Percentiles rank a stretch among this genome's conserved stretches.
phyloP scores from a whole-genome alignment of 2,797 vertebrate genomes.

The Lepus townsendii region DNA sequence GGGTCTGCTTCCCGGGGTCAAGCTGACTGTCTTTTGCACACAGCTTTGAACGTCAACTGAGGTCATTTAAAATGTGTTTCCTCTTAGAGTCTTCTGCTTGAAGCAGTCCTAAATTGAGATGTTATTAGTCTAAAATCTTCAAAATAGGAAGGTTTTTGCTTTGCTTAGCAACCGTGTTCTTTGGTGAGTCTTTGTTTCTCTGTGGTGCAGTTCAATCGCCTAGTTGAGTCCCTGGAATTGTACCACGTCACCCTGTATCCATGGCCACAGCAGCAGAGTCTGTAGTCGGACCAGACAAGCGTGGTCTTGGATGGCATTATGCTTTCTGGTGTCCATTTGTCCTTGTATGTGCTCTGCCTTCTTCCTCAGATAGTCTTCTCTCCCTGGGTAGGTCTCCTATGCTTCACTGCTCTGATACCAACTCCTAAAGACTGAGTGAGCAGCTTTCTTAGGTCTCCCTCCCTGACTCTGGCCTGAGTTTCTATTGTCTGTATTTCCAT shows the following conservation, averaged over 20 bases:
- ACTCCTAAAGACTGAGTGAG: neutral
- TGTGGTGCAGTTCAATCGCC: neutral
- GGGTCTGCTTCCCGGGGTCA: neutral
- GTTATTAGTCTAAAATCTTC: conserved; percentile 35
- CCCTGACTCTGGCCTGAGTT: neutral
- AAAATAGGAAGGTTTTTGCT: neutral
- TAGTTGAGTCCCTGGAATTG: neutral
- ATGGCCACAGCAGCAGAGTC: no score
- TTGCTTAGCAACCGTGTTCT: neutral
- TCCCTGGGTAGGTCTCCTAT: neutral
- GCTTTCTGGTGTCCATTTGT: neutral
- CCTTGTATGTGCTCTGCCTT: neutral
- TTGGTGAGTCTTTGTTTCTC: neutral
- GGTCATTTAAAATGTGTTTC: conserved; percentile 15
- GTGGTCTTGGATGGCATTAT: neutral
- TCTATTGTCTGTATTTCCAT: neutral
- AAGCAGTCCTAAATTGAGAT: neutral
- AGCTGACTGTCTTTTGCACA: neutral
- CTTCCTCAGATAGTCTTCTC: neutral
- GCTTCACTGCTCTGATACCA: neutral
- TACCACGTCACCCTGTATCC: no score
- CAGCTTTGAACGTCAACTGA: neutral
- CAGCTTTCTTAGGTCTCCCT: neutral
- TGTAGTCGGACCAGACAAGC: neutral
- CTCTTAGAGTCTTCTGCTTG: neutral